Evolutionary conservation across 53 echinoderm and acorn worm species (phyloP).

Genomic region (Mesocentrotus franciscanus): DNA sequence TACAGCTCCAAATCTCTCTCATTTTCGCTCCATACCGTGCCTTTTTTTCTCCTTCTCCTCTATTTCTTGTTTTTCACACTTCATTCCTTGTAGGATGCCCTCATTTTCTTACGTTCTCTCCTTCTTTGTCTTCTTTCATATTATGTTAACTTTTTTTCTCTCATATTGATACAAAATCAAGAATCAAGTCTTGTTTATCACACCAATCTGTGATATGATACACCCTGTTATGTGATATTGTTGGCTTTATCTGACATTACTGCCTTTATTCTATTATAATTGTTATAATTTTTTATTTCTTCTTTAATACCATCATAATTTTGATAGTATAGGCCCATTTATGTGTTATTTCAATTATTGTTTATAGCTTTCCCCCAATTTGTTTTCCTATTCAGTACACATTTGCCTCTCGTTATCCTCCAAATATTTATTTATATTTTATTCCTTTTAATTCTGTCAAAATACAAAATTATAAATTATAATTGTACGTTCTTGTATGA

Average conservation of each 20-base stretch:
- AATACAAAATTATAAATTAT: no score
- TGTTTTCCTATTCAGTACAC: neutral
- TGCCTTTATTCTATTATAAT: neutral
- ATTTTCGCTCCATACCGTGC: constrained; percentile 4
- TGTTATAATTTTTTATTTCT: neutral
- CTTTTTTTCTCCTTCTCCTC: neutral
- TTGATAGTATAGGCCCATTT: neutral
- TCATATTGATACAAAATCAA: neutral
- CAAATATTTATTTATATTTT: neutral
- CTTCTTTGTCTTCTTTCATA: neutral
- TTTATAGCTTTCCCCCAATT: neutral
- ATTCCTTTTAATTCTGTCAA: neutral
- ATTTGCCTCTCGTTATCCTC: no score
- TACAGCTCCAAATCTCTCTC: constrained; percentile 54
- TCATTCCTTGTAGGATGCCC: neutral
- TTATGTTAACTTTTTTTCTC: neutral
- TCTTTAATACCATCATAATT: neutral
- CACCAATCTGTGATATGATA: neutral
- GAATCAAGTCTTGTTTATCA: neutral
- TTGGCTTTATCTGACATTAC: neutral
- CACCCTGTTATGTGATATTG: neutral
- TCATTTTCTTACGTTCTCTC: neutral
- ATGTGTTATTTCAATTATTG: no score
- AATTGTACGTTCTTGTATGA: neutral
- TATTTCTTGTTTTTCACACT: neutral